Evolutionary conservation across 1,140 invertebrate genomes (phyloP), one percentile per base, ranked within the genome.

Genomic region (Macrosteles quadrilineatus): DNA sequence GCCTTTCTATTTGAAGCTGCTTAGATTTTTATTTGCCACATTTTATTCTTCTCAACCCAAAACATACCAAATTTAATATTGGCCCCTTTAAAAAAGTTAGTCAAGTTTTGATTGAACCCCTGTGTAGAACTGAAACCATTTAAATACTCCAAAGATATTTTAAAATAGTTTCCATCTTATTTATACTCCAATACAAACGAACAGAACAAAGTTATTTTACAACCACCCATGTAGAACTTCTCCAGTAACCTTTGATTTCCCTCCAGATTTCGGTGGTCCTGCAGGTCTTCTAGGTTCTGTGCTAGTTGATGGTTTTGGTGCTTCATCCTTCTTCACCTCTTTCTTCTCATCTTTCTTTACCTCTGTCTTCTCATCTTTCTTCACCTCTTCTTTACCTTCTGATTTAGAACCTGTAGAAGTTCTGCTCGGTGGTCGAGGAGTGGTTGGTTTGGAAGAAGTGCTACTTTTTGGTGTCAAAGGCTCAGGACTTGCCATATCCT

Each of bases 161-260:
- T n/a, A n/a, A n/a, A n/a, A n/a, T n/a, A n/a, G n/a, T n/a, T n/a
- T n/a, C n/a, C n/a, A n/a, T n/a, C n/a, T n/a, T n/a, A n/a, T n/a
- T n/a, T n/a, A n/a, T n/a, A 36, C 14, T 36, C 32, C 32, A 36
- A 36, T 36, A 36, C 4, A 36, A 36, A 36, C 32, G 4, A 36
- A n/a, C n/a, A n/a, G n/a, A n/a, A 36, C 4, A 36, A 36, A 36
- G 14, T 36, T 6, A 36, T 14, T 6, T 27, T 83, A 90, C 23
- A 90, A 81, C 87, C 88, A 90, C 1, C 87, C 88, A 25, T 87
- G 85, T 53, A 88, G 83, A 14, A 87, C 81, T 82, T 87, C 85
- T 1, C 87, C 88, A 2, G 87, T 88, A 0, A 86, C 85, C 78
- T 87, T 88, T 11, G 88, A 90, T 76, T 85, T 88, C 53, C 87